These are phyloP conservation scores for Dromas ardeola DNA, from an alignment of 2,113 vertebrate genomes.

Conservation along the genomic window DNA sequence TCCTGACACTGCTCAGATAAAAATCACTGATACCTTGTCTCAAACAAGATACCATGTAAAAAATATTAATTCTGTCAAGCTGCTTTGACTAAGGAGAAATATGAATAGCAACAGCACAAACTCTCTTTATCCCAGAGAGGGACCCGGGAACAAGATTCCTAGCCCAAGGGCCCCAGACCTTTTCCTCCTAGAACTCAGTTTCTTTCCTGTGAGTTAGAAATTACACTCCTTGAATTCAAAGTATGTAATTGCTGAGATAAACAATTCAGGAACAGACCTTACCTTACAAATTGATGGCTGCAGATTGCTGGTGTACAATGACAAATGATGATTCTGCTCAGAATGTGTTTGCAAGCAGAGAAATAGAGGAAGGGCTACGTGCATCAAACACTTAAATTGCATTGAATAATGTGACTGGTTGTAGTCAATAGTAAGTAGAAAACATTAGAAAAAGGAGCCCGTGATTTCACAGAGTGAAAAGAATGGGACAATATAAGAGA, in stretches of 20 bases:
- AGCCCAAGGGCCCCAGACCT: not conserved
- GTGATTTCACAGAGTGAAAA: not conserved
- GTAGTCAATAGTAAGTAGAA: not conserved
- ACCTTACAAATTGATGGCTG: not conserved
- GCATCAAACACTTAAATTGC: not conserved
- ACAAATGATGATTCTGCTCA: not conserved
- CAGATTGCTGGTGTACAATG: not conserved
- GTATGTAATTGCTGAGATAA: not conserved
- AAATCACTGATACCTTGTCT: not conserved
- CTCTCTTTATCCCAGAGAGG: not conserved
- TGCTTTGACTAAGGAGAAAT: not conserved
- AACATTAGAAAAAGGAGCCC: not conserved
- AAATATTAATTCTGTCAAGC: not conserved
- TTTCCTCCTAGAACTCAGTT: not conserved
- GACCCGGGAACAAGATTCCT: not conserved
- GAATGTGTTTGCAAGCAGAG: not conserved
- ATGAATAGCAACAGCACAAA: not conserved
- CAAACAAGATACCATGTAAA: not conserved
- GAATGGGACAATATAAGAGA: not conserved
- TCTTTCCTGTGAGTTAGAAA: not conserved
- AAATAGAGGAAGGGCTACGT: fast-evolving
- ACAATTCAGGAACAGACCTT: not conserved
- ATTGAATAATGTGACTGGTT: not conserved
- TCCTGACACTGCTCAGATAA: not conserved
- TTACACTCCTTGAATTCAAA: not conserved